phyloP scores from a whole-genome alignment of 2,113 vertebrate genomes.

The Canis aureus region DNA sequence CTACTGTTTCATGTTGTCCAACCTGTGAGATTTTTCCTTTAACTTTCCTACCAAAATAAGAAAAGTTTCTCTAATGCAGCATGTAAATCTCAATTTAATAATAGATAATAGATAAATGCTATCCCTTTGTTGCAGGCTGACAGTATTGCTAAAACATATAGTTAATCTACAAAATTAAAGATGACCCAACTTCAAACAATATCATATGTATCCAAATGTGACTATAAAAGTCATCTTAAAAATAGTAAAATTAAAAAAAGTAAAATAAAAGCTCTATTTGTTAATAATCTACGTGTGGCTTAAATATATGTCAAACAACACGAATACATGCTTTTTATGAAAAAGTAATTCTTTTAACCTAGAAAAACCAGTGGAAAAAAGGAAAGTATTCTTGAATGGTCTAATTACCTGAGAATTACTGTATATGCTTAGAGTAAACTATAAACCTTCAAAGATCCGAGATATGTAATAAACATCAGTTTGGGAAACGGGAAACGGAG shows the following conservation, averaged over 20 bases:
- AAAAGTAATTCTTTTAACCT: not conserved
- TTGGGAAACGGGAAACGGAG: not conserved
- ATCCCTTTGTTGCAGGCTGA: not conserved
- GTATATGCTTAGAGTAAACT: not conserved
- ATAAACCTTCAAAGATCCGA: not conserved
- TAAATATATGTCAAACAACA: not conserved
- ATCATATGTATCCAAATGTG: not conserved
- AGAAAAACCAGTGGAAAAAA: not conserved
- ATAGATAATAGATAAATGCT: not conserved
- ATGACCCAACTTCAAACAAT: not conserved
- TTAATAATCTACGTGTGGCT: not conserved
- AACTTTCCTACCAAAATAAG: not conserved
- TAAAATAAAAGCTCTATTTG: not conserved
- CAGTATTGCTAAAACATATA: not conserved
- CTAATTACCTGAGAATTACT: not conserved
- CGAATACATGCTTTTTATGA: not conserved
- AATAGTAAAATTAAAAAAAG: not conserved
- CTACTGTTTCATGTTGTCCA: not conserved
- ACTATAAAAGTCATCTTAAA: not conserved
- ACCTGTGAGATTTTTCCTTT: not conserved
- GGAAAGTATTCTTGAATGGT: not conserved
- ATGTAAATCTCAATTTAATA: not conserved
- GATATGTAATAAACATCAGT: not conserved
- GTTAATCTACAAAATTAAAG: conserved; percentile 19
- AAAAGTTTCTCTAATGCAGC: not conserved